These are phyloP conservation scores for Cordilura impudica DNA, from an alignment of 2,888 invertebrate genomes.

Conservation along the genomic window DNA sequence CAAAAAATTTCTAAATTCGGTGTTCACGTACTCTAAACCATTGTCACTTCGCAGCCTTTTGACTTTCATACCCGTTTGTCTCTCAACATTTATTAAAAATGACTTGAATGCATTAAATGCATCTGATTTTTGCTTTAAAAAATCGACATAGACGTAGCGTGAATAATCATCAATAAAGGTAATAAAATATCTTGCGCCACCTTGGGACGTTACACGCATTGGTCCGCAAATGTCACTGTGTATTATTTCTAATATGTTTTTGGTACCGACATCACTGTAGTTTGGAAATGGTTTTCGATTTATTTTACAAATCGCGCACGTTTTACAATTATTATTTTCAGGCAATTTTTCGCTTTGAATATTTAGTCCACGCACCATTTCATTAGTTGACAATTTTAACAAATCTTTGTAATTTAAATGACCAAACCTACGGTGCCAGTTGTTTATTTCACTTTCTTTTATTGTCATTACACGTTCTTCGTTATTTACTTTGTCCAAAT, in stretches of 20 bases:
- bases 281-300: neutral
- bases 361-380: conserved; percentile 16
- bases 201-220: neutral
- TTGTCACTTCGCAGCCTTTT: neutral
- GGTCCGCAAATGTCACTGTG: neutral
- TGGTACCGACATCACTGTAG: neutral
- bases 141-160: neutral
- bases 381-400: neutral
- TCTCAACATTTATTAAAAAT: neutral
- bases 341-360: too few species aligned
- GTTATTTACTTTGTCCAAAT: too few species aligned
- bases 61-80: neutral
- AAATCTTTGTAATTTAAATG: conserved; percentile 13
- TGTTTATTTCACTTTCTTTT: neutral
- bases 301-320: conserved; percentile 3
- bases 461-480: too few species aligned
- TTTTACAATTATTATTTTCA: too few species aligned
- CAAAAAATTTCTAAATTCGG: neutral
- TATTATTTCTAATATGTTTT: neutral
- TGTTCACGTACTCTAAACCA: neutral
- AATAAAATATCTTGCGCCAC: neutral
- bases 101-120: neutral
- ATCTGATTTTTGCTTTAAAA: neutral
- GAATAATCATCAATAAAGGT: neutral
- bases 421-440: conserved; percentile 5